A percentile compares a stretch with the other conserved stretches of the same genome.
These are phyloP conservation scores for Ivindomyrus marchei DNA, from an alignment of 2,113 vertebrate species.

Conservation along the genomic window DNA sequence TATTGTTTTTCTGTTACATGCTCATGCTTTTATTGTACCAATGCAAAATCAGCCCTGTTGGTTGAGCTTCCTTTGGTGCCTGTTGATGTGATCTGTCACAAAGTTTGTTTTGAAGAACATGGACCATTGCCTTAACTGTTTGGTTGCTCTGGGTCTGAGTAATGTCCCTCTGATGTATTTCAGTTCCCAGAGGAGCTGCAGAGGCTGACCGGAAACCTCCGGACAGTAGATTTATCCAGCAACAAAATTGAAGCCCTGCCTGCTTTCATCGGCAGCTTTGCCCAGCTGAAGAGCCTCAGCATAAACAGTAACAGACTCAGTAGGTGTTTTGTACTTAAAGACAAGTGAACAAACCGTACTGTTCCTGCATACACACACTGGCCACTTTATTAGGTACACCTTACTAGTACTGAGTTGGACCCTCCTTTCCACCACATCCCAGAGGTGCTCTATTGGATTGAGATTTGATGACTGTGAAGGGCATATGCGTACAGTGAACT, in stretches of 20 bases:
- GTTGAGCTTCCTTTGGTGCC: neutral
- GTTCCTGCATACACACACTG: neutral
- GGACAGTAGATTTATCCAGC: constrained; percentile 84
- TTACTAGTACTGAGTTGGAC: neutral
- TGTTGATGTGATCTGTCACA: neutral
- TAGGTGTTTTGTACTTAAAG: constrained; percentile 51
- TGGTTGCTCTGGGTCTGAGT: neutral
- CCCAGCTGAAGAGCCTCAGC: constrained; percentile 80
- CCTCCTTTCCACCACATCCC: neutral
- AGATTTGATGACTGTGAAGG: neutral
- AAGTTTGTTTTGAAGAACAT: neutral
- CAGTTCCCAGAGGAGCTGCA: constrained; percentile 95
- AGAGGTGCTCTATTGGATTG: neutral
- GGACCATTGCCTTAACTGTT: neutral
- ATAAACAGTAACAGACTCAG: constrained; percentile 84
- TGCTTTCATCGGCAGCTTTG: constrained; percentile 75
- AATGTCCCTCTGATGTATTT: constrained; percentile 18
- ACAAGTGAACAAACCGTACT: neutral
- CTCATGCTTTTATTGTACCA: neutral
- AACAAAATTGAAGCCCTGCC: constrained; percentile 87
- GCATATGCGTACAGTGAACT: neutral
- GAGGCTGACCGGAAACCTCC: constrained; percentile 76
- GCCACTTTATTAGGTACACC: neutral
- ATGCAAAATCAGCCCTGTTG: neutral
- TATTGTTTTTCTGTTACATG: neutral